Evolutionary conservation across 2,888 invertebrate genomes (phyloP), one percentile per base, ranked within the genome.

Genomic region (Nemoura dubitans): DNA sequence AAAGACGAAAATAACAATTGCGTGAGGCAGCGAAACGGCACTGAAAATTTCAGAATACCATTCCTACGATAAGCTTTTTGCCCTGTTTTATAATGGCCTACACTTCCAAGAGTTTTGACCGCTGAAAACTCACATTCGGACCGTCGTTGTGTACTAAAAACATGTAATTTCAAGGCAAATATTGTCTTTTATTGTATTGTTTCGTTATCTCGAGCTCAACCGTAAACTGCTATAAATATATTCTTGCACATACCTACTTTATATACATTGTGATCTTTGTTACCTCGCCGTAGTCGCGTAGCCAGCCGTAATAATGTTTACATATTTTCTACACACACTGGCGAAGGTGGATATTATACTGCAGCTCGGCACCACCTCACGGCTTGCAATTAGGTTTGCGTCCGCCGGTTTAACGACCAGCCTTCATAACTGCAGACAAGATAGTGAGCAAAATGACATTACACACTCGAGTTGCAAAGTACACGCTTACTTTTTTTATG

Each of bases 361-460:
- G 59, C 16, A 7, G 21, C 14, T 7, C 59, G 3, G 16, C 21
- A 59, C 16, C 59, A 59, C 59, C 59, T 59, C 59, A 59, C 16
- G 14, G 16, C 59, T 76, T 78, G 28, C 84, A 84, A 84, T 84
- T 84, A 84, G 84, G 14, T 2, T 43, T 2, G 16, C 28, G 30
- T 21, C 84, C 26, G 84, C 84, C 84, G 76, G 42, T 84, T 84
- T 84, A 76, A 84, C 43, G 59, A 25, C 21, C 21, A 21, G 28
- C 84, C 84, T 84, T 84, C 84, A 84, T 84, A 83, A 83, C 83
- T 25, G 84, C 28, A 76, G 59, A 76, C 28, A 84, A 84, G 84
- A 84, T 84, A 81, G 78, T 78, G 59, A 83, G 28, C 76, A 28
- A 84, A 84, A 84, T 84, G 84, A 84, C 84, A 84, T 84, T 84